Percentiles rank a stretch among this genome's conserved stretches.
Evolutionary conservation across 2,797 vertebrate genomes (phyloP).

Genomic region (Pelochelys cantorii): DNA sequence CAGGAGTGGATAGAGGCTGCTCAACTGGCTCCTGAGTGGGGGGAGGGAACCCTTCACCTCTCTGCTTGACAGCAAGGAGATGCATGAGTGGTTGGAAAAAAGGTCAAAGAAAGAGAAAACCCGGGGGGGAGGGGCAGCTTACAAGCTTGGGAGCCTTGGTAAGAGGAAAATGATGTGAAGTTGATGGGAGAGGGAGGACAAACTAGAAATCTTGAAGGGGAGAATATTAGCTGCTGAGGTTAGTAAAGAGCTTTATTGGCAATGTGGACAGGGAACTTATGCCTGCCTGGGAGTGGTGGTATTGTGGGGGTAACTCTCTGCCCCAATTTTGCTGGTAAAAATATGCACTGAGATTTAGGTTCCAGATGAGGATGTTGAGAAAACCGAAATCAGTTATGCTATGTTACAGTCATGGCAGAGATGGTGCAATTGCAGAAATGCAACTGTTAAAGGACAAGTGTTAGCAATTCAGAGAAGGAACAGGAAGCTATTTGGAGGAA

Average conservation of each 20-base stretch:
- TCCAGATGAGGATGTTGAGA: neutral
- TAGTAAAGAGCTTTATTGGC: neutral
- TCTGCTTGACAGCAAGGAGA: fast-evolving
- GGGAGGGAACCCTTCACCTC: neutral
- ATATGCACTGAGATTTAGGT: neutral
- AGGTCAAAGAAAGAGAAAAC: neutral
- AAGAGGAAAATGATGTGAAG: fast-evolving
- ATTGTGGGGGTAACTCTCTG: neutral
- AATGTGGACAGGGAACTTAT: neutral
- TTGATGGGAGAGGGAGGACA: neutral
- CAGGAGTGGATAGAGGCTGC: neutral
- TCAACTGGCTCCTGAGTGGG: neutral
- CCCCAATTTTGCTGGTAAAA: neutral
- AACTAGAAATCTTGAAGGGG: neutral
- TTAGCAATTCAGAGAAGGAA: neutral
- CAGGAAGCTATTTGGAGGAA: neutral
- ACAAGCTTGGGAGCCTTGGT: neutral
- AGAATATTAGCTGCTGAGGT: neutral
- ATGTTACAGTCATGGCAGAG: neutral
- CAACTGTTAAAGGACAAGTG: neutral
- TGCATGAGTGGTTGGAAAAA: fast-evolving
- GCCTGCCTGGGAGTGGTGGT: neutral
- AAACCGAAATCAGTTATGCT: neutral
- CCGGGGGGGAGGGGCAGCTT: neutral
- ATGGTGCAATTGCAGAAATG: neutral